Percentiles rank a stretch among this genome's conserved stretches.
Conservation (phyloP, 1,140 invertebrate species). For the Anastrepha ludens region DNA sequence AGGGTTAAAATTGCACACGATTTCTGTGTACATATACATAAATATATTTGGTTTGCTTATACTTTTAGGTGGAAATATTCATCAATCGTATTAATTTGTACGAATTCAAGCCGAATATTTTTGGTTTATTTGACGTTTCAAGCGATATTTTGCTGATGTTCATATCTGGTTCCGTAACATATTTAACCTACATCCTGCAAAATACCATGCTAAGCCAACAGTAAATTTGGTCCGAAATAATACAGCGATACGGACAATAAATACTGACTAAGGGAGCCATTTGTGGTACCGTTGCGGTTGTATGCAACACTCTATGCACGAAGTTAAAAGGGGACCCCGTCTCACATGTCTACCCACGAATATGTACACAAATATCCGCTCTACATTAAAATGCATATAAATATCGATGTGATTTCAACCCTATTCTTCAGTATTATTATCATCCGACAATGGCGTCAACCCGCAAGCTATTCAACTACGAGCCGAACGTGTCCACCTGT, state of each 20-base stretch:
- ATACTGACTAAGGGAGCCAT: background rate
- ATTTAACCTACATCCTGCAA: conserved; percentile 14
- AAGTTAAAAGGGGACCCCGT: background rate
- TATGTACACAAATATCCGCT: background rate
- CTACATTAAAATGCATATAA: background rate
- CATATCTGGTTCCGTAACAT: background rate
- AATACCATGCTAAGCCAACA: conserved; percentile 9
- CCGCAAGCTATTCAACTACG: background rate
- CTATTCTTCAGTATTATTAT: background rate
- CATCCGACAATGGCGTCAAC: background rate
- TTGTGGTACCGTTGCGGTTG: background rate
- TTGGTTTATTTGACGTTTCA: conserved; percentile 60
- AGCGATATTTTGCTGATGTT: conserved; percentile 66
- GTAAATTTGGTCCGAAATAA: background rate
- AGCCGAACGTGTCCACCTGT: background rate
- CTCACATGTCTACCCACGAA: background rate
- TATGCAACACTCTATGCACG: conserved; percentile 1
- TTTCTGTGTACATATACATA: too few relatives aligned
- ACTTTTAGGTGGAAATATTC: conserved; percentile 53
- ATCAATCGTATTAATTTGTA: conserved; percentile 32
- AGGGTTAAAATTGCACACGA: too few relatives aligned
- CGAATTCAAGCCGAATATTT: conserved; percentile 45
- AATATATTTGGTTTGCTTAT: background rate
- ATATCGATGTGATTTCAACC: conserved; percentile 15
- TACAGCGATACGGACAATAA: background rate